Evolutionary conservation across 1,140 invertebrate genomes (phyloP).

Genomic region (Hylyphantes graminicola): DNA sequence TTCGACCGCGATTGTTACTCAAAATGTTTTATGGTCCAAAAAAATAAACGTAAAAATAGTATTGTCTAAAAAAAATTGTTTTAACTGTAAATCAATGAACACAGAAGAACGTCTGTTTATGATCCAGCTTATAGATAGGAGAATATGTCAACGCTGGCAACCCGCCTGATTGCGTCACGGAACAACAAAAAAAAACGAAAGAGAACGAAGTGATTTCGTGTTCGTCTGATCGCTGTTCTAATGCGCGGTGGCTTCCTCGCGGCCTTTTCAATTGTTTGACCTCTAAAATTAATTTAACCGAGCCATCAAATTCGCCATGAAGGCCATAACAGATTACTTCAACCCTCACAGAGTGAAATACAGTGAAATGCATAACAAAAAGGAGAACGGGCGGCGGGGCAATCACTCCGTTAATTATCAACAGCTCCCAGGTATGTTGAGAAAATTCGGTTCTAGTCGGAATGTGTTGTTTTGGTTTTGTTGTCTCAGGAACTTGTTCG

Average conservation of each 20-base stretch:
- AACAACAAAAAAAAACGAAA: constrained; percentile 25
- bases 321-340: constrained; percentile 54
- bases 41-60: too few relatives aligned
- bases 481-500: too few relatives aligned
- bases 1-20: too few relatives aligned
- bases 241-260: constrained; percentile 17
- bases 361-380: constrained; percentile 45
- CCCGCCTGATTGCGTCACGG: constrained; percentile 31
- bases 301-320: constrained; percentile 43
- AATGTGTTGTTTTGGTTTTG: background rate
- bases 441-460: background rate
- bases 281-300: constrained; percentile 39
- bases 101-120: constrained; percentile 23
- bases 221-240: constrained; percentile 12
- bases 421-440: constrained; percentile 36
- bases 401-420: constrained; percentile 29
- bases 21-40: too few relatives aligned
- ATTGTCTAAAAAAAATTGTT: too few relatives aligned
- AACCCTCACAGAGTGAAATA: constrained; percentile 35
- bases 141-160: constrained; percentile 35
- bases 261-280: constrained; percentile 41
- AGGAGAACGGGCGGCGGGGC: background rate
- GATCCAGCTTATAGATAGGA: background rate
- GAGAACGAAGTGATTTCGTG: constrained; percentile 25
- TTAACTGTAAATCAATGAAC: constrained; percentile 1